Evolutionary conservation across 2,113 vertebrate species (phyloP), one percentile per base, ranked within the genome.

Genomic region (Nothoprocta pentlandii): DNA sequence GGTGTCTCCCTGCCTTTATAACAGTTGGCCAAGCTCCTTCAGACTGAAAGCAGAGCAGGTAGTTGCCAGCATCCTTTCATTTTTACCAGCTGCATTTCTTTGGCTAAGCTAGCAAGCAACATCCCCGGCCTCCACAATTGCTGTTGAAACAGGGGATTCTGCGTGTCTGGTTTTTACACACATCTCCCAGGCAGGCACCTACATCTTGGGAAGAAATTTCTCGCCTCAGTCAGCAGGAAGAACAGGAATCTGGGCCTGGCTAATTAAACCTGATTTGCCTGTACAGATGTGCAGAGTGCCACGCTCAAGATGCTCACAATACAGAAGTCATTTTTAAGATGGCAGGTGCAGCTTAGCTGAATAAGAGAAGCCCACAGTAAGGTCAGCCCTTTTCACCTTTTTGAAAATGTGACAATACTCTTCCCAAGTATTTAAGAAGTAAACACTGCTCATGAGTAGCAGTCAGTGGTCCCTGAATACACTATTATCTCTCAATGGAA

Each of bases 41-140:
- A 94, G 80, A 39, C 77, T 95, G 89, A 94, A 94, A 95, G 93
- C 86, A 93, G 84, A 95, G 88, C 88, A 93, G 88, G 93, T 94
- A 93, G 74, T 30, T 95, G 90, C 92, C 92, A 93, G 74, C 86
- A 91, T 81, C 83, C 63, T 97, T 96, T 96, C 84, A 93, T 92
- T 93, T 95, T 85, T 85, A 81, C 89, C 90, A 94, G 89, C 94
- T 96, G 83, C 90, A 82, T 89, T 94, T 84, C 86, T 80, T 92
- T 94, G 93, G 90, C 88, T 85, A 82, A 89, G 86, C 80, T 81
- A 82, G 84, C 62, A 81, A 92, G 85, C 80, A 94, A 20, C 59
- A 89, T 20, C 70, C 53, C 70, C 49, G 3, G 75, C 82, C 91
- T 92, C 81, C 68, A 87, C 93, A 93, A 93, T 91, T 1, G 0